phyloP scores from a whole-genome alignment of 1,140 invertebrate species.

The Armadillidium nasatum region DNA sequence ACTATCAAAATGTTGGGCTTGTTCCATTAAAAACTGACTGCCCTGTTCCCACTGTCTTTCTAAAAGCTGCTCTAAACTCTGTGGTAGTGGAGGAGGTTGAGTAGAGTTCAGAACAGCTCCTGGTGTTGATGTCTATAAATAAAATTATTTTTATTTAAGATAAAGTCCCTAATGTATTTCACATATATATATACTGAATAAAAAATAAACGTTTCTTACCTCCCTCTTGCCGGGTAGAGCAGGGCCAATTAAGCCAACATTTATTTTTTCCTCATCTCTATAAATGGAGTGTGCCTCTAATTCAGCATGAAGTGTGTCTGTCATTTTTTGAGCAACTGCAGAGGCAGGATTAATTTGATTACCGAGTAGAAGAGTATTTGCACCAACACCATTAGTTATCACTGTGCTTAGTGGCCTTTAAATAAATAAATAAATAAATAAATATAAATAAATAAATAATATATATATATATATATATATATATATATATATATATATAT shows the following conservation, averaged over 20 bases:
- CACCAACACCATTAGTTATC: slow-evolving; percentile 40
- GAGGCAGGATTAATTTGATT: slow-evolving; percentile 80
- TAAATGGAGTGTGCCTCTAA: slow-evolving; percentile 75
- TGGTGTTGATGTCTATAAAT: background rate
- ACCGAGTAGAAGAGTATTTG: slow-evolving; percentile 51
- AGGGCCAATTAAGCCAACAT: slow-evolving; percentile 61
- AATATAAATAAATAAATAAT: too few relatives aligned
- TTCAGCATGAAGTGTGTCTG: slow-evolving; percentile 72
- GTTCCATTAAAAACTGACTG: slow-evolving; percentile 94
- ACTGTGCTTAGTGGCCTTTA: slow-evolving; percentile 29
- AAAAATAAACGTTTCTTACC: slow-evolving; percentile 22
- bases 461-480: too few relatives aligned
- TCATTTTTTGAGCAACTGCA: slow-evolving; percentile 77
- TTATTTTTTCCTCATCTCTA: slow-evolving; percentile 51
- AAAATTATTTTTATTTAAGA: too few relatives aligned
- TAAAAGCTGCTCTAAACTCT: slow-evolving; percentile 83
- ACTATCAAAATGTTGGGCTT: slow-evolving; percentile 93
- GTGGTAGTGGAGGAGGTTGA: slow-evolving; percentile 53
- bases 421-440: background rate
- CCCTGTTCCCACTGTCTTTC: slow-evolving; percentile 96
- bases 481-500: too few relatives aligned
- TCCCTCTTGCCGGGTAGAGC: slow-evolving; percentile 47
- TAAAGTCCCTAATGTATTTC: too few relatives aligned
- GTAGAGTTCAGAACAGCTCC: background rate
- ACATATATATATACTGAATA: too few relatives aligned